phyloP scores from a whole-genome alignment of 2,797 vertebrate species.

The Myotis daubentonii region DNA sequence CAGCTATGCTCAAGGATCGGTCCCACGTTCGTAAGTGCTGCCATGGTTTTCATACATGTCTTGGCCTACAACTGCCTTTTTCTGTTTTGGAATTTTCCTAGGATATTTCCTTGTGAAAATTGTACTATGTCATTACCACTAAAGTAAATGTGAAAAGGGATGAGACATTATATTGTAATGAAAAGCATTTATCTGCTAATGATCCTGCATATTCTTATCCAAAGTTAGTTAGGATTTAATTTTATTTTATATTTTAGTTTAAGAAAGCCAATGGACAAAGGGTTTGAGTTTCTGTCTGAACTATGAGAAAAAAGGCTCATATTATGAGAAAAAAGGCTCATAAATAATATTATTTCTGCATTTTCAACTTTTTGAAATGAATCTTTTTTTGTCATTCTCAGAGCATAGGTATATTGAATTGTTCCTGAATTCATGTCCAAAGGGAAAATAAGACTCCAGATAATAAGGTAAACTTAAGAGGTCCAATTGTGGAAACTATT shows the following conservation, averaged over 20 bases:
- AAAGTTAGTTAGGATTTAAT: neutral
- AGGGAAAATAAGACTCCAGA: constrained; percentile 68
- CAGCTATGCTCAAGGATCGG: constrained; percentile 92
- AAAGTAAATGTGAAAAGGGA: neutral
- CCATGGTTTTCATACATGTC: neutral
- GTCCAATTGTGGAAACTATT: neutral
- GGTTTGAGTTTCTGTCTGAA: constrained; percentile 27
- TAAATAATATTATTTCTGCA: neutral
- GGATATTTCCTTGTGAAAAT: neutral
- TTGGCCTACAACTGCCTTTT: neutral
- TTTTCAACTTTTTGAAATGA: constrained; percentile 22
- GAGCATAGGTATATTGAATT: constrained; percentile 91
- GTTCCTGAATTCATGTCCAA: constrained; percentile 90
- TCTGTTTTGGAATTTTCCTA: neutral
- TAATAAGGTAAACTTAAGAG: constrained; percentile 68
- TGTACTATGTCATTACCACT: neutral
- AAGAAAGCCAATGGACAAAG: neutral
- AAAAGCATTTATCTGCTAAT: neutral
- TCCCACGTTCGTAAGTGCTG: constrained; percentile 89
- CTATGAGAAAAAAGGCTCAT: neutral
- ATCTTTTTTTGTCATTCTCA: constrained; percentile 72
- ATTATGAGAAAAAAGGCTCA: neutral
- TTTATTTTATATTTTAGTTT: neutral
- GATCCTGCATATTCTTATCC: neutral
- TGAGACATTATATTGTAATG: neutral